phyloP scores from a whole-genome alignment of 2,888 invertebrate species.

The Machimus rusticus region DNA sequence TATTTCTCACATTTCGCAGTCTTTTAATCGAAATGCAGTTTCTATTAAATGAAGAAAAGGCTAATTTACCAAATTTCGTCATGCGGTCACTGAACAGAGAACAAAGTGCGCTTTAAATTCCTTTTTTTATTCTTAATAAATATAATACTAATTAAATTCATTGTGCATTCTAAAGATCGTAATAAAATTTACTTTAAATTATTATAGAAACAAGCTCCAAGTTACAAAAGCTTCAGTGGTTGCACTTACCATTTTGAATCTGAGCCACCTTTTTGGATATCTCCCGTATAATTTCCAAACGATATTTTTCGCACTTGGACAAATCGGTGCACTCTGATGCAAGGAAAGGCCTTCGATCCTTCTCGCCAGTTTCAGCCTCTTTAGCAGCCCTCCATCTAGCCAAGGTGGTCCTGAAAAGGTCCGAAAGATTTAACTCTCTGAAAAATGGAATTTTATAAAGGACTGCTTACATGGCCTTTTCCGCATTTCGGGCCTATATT shows the following conservation, averaged over 20 bases:
- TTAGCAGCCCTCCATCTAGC: slow-evolving; percentile 99
- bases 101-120: too few species aligned
- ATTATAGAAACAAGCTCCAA: not conserved
- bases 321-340: slow-evolving; percentile 95
- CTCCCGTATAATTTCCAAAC: slow-evolving; percentile 95
- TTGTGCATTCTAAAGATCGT: not conserved
- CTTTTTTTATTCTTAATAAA: too few species aligned
- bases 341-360: slow-evolving; percentile 89
- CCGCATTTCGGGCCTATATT: slow-evolving; percentile 92
- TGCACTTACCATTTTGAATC: slow-evolving; percentile 87
- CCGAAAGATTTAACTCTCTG: not conserved
- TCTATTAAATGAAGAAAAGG: too few species aligned
- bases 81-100: too few species aligned
- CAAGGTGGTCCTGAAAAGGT: slow-evolving; percentile 80
- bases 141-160: not conserved
- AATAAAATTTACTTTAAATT: not conserved
- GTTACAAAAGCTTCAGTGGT: not conserved
- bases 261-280: slow-evolving; percentile 98
- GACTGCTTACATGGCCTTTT: slow-evolving; percentile 91
- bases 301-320: slow-evolving; percentile 93
- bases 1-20: not conserved
- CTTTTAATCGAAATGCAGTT: too few species aligned
- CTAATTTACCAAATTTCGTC: too few species aligned
- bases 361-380: slow-evolving; percentile 86
- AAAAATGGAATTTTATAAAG: not conserved